Evolutionary conservation across 2,888 invertebrate species (phyloP).

Genomic region (Empis stercorea): DNA sequence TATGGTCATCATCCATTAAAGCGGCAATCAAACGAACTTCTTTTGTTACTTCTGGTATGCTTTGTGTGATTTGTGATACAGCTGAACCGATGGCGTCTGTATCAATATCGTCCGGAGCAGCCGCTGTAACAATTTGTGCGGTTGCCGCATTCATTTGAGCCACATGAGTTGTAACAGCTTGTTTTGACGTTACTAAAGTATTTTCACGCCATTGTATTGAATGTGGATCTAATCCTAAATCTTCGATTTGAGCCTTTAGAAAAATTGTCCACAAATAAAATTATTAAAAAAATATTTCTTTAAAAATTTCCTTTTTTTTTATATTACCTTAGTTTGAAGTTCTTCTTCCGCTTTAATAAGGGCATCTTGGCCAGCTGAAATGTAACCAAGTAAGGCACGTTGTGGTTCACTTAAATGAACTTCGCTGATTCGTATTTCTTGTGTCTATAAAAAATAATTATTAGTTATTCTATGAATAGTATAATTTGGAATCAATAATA

Average conservation of each 20-base stretch:
- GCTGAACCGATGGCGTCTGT: conserved; percentile 94
- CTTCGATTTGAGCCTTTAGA: conserved; percentile 43
- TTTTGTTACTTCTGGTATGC: conserved; percentile 90
- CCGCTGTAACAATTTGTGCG: conserved; percentile 90
- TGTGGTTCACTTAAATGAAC: conserved; percentile 78
- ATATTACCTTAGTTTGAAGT: conserved; percentile 40
- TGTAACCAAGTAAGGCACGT: conserved; percentile 80
- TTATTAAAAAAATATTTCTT: background rate
- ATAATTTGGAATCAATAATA: no score
- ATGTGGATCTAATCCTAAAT: conserved; percentile 69
- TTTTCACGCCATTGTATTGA: conserved; percentile 91
- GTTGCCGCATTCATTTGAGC: conserved; percentile 99
- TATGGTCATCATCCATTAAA: conserved; percentile 75
- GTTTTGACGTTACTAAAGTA: conserved; percentile 86
- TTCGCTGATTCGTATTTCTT: conserved; percentile 58
- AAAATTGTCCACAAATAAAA: background rate
- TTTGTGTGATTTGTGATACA: conserved; percentile 92
- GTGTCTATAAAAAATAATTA: conserved; percentile 32
- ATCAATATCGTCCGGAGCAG: conserved; percentile 82
- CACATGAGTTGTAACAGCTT: conserved; percentile 91
- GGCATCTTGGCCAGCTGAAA: conserved; percentile 76
- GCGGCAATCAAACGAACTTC: conserved; percentile 74
- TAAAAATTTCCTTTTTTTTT: background rate
- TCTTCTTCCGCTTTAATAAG: conserved; percentile 77
- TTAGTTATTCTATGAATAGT: no score